Conservation (phyloP, 2,113 vertebrate genomes). For the Antechinus flavipes region DNA sequence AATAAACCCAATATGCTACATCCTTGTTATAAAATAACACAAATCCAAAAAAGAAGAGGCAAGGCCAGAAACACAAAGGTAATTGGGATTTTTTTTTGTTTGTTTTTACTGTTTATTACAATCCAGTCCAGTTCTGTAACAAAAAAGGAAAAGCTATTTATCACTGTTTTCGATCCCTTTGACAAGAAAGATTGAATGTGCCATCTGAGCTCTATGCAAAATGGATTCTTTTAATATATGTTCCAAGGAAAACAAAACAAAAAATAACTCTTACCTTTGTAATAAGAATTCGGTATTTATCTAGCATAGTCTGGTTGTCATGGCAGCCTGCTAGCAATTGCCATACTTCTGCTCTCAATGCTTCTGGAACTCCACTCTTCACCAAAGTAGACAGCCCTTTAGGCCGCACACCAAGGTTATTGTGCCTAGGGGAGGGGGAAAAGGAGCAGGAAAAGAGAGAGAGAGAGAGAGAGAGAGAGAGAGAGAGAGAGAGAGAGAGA, state of each 20-base stretch:
- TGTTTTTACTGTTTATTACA: slow-evolving; percentile 19
- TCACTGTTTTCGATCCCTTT: neutral
- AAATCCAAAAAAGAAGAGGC: slow-evolving; percentile 10
- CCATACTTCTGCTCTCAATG: slow-evolving; percentile 97
- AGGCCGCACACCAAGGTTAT: slow-evolving; percentile 92
- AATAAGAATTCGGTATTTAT: slow-evolving; percentile 96
- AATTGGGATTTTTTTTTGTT: neutral
- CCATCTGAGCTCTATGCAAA: neutral
- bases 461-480: neutral
- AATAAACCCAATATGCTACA: slow-evolving; percentile 16
- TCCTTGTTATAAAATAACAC: neutral
- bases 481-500: neutral
- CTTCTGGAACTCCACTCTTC: slow-evolving; percentile 94
- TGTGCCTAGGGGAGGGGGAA: slow-evolving; percentile 88
- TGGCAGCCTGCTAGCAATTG: slow-evolving; percentile 96
- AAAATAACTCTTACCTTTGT: slow-evolving; percentile 90
- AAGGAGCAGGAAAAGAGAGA: too few species aligned
- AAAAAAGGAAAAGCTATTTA: slow-evolving; percentile 56
- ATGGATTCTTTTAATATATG: slow-evolving; percentile 18
- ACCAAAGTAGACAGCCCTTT: slow-evolving; percentile 93
- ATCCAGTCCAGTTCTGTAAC: slow-evolving; percentile 43
- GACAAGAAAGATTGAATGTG: slow-evolving; percentile 28
- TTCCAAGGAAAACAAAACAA: neutral
- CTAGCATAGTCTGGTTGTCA: slow-evolving; percentile 94
- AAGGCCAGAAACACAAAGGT: neutral